Base-by-base conservation (phyloP, 1,140 invertebrate species). In the Heliconius congener region DNA sequence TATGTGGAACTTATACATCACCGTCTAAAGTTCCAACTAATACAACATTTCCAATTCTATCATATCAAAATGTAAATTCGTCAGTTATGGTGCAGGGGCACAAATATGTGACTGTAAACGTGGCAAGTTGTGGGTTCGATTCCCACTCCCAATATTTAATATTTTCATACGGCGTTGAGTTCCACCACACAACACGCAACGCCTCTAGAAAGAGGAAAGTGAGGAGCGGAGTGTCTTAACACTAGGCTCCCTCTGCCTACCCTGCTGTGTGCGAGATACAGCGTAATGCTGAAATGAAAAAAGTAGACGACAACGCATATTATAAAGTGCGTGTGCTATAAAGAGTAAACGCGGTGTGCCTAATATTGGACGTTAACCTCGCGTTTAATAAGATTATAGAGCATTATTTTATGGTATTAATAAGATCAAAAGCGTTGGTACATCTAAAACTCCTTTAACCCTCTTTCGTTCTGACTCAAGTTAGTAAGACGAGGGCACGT, bases 351-450 rank as follows among this genome's bases (percentile, higher is more conserved):
- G 23, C 60, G 60, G 60, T 66, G 27, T 66, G 60, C 60, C 23
- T 66, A 66, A 66, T n/a, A 86, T 88, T 85, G 85, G 89, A 91
- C 94, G 93, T 95, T 95, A 96, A 96, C 95, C 95, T 95, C 94
- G 95, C 94, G 95, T 95, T 95, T 96, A 96, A 96, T 96, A 95
- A 95, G 95, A 96, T 96, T 96, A 96, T 95, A 94, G 95, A 95
- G 95, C 95, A 96, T 96, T 96, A 96, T 96, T 96, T 96, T 95
- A 89, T 86, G 84, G 86, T 84, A 87, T 86, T 87, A 87, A 87
- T 86, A 86, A 87, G 85, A 87, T 86, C 85, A 87, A 87, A 87
- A 83, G 86, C 86, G 85, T 84, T 83, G 86, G 86, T 90, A 91
- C 90, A 90, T 90, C 89, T 89, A 88, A 91, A 91, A 91, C 90